Evolutionary conservation across 2,113 vertebrate genomes (phyloP), one percentile per base, ranked within the genome.

Genomic region (Neomonachus schauinslandi): DNA sequence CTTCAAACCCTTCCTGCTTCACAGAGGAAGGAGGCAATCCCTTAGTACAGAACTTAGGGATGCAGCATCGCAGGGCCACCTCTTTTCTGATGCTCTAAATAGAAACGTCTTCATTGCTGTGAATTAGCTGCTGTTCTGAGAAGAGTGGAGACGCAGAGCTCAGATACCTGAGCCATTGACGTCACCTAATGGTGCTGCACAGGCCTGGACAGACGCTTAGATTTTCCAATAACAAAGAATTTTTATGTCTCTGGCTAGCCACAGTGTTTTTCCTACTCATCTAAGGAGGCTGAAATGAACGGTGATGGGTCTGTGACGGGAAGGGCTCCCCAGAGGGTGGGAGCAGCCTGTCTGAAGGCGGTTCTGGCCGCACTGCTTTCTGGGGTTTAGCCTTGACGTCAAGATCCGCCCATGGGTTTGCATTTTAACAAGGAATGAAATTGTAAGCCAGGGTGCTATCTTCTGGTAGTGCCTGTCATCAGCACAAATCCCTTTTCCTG

Each of bases 211-310:
- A 92, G 96, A 95, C 92, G 46, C 86, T 97, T 77, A 85, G 76
- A 72, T 82, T 97, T 98, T 95, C 94, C 83, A 91, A 16, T 96
- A 97, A 95, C 91, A 96, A 95, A 96, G 94, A 83, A 81, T 89
- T 97, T 89, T 88, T 88, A 55, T 84, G 15, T 67, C 71, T 65
- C 93, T 79, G 59, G 92, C 91, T 93, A 81, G 92, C 95, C 65
- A 2, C 77, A 19, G 79, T 22, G 57, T 22, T 89, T 80, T 69
- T 92, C 89, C 89, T 95, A 65, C 55, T 94, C 67, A 11, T 57
- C 2, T 31, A 61, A 96, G 92, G 81, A 77, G 33, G 63, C 74
- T 21, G n/a, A 28, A 77, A 76, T n/a, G 26, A 72, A 18, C 36
- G 55, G 95, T 31, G 31, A 15, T 28, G 87, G 91, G 55, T 59